Evolutionary conservation across 2,888 invertebrate species (phyloP).

Genomic region (Apodemia zela): DNA sequence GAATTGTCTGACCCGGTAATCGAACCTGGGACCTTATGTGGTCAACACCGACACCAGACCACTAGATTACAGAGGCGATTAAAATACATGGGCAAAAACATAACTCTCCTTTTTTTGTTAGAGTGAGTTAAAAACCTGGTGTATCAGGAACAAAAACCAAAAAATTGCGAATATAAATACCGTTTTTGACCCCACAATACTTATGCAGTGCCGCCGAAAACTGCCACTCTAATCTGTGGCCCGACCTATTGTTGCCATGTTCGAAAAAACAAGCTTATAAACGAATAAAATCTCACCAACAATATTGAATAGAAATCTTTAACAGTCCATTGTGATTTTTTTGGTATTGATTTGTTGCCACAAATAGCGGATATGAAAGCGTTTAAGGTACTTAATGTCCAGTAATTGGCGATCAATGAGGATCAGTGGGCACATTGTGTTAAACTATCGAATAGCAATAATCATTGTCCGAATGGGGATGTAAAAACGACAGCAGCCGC

Average conservation of each 20-base stretch:
- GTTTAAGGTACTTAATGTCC: constrained; percentile 79
- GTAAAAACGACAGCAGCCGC: constrained; percentile 51
- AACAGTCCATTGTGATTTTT: constrained; percentile 60
- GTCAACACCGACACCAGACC: too few species aligned
- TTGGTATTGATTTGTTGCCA: constrained; percentile 74
- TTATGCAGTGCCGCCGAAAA: constrained; percentile 42
- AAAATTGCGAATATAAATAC: constrained; percentile 1
- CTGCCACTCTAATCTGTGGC: constrained; percentile 43
- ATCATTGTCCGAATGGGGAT: constrained; percentile 59
- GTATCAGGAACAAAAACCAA: not conserved
- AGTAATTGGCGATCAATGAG: constrained; percentile 81
- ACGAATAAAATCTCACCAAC: constrained; percentile 56
- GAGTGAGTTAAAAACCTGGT: not conserved
- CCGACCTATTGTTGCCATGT: constrained; percentile 49
- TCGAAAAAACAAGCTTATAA: constrained; percentile 60
- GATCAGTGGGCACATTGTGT: constrained; percentile 79
- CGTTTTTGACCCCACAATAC: constrained; percentile 45
- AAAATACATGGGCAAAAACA: too few species aligned
- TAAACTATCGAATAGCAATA: constrained; percentile 57
- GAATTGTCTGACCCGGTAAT: too few species aligned
- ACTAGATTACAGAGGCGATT: too few species aligned
- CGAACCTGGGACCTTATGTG: too few species aligned
- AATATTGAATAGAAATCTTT: constrained; percentile 65
- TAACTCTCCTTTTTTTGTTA: not conserved
- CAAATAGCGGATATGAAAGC: constrained; percentile 76